Evolutionary conservation across 2,113 vertebrate species (phyloP), one percentile per base, ranked within the genome.

Genomic region (Myodes glareolus): DNA sequence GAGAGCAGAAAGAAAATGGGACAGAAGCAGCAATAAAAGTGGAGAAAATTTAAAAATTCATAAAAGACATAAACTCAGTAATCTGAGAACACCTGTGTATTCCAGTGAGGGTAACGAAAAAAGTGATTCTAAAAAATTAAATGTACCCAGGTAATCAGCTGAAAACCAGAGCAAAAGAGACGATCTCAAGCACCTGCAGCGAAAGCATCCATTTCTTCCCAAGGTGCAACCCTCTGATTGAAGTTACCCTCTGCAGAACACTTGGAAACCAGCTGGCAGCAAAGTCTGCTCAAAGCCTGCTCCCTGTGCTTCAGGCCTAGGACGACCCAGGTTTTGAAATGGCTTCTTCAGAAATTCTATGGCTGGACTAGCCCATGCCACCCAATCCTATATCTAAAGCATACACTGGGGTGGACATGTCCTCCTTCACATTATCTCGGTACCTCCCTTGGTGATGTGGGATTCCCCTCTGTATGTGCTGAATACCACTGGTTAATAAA

Each of bases 61-160:
- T 70, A 33, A 88, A 90, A 94, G 47, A 88, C 39, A 65, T 73
- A 61, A 93, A 96, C 93, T 96, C 39, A 76, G 42, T 77, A 80
- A 65, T 92, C 75, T 31, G 80, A 55, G 92, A 61, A 36, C 45
- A 39, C 21, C 1, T 45, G 2, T 80, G n/a, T 93, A 81, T 68
- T 93, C 77, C 77, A 89, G 58, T 89, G 72, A 93, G 16, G 88
- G 85, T 95, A 88, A 86, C 89, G 86, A 76, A 55, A 55, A 84
- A 86, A 70, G 33, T 72, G 73, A 94, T 87, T 92, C 8, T 11
- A 23, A 88, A 80, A 65, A 70, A 63, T 68, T 63, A 92, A 78
- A 76, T 76, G 61, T 21, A 50, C 21, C 29, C 17, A 91, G 9
- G 67, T 81, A 96, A 94, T 96, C 90, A 97, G 52, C 70, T 76